Conservation (phyloP, 2,113 vertebrate species). For the Campylorhamphus procurvoides region DNA sequence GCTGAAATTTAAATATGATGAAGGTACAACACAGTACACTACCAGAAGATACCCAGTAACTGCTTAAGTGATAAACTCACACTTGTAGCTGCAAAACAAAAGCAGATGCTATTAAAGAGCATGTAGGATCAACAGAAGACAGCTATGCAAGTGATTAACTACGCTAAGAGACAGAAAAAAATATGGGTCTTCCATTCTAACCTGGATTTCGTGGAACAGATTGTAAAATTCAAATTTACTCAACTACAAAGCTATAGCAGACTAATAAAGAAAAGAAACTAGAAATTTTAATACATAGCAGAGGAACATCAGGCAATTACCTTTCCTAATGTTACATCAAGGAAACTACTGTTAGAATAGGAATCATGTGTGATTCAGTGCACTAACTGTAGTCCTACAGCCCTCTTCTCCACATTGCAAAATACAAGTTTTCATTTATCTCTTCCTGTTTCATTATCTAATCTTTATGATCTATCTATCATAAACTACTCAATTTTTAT, state of each 20-base stretch:
- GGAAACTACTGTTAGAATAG: not conserved
- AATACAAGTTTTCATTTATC: not conserved
- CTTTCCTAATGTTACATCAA: not conserved
- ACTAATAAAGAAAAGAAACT: not conserved
- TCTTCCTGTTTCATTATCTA: not conserved
- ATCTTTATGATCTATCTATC: not conserved
- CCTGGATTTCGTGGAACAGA: not conserved
- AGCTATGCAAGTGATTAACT: not conserved
- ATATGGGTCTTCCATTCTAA: not conserved
- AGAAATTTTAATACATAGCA: not conserved
- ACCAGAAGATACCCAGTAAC: not conserved
- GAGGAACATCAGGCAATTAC: not conserved
- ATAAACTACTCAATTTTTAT: not conserved
- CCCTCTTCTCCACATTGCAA: not conserved
- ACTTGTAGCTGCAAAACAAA: not conserved
- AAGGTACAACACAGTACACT: not conserved
- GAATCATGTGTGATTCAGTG: not conserved
- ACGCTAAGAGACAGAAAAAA: not conserved
- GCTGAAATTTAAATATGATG: not conserved
- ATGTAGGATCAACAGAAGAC: not conserved
- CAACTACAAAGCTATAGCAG: not conserved
- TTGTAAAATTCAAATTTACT: not conserved
- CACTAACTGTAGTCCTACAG: not conserved
- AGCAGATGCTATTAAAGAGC: fast-evolving
- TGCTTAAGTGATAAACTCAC: not conserved